These are phyloP conservation scores for Hypsibius dujardini DNA, from an alignment of 1,140 invertebrate genomes.

Conservation along the genomic window DNA sequence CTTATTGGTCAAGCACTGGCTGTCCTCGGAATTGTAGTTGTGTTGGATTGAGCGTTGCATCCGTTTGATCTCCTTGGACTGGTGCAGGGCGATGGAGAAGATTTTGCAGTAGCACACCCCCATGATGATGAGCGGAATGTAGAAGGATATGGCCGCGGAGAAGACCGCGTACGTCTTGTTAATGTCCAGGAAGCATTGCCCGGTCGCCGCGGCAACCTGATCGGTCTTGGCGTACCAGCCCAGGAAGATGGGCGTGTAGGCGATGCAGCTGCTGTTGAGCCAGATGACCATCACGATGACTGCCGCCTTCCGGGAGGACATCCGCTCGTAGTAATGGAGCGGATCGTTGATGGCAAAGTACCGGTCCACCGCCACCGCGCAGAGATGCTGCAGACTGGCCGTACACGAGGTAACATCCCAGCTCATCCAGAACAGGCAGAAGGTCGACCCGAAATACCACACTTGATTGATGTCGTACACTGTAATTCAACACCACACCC, in stretches of 20 bases:
- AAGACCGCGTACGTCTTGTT: constrained; percentile 53
- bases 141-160: constrained; percentile 66
- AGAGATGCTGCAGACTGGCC: constrained; percentile 74
- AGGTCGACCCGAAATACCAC: constrained; percentile 61
- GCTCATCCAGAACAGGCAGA: constrained; percentile 49
- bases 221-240: constrained; percentile 54
- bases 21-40: constrained; percentile 21
- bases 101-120: constrained; percentile 75
- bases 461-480: neutral
- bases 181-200: constrained; percentile 40
- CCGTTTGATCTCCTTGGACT: constrained; percentile 28
- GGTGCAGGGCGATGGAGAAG: constrained; percentile 37
- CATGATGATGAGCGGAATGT: constrained; percentile 71
- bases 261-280: constrained; percentile 69
- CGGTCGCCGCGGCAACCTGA: constrained; percentile 38
- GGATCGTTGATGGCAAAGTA: constrained; percentile 80
- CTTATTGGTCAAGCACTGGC: constrained; percentile 25
- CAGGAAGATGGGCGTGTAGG: constrained; percentile 64
- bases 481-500: neutral
- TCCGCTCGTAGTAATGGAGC: constrained; percentile 65
- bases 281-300: constrained; percentile 69
- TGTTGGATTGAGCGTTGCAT: constrained; percentile 26
- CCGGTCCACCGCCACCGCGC: constrained; percentile 68
- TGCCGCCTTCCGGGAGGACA: constrained; percentile 62
- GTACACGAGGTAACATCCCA: constrained; percentile 42